Evolutionary conservation across 2,797 vertebrate species (phyloP).

Genomic region (Phataginus tricuspis): DNA sequence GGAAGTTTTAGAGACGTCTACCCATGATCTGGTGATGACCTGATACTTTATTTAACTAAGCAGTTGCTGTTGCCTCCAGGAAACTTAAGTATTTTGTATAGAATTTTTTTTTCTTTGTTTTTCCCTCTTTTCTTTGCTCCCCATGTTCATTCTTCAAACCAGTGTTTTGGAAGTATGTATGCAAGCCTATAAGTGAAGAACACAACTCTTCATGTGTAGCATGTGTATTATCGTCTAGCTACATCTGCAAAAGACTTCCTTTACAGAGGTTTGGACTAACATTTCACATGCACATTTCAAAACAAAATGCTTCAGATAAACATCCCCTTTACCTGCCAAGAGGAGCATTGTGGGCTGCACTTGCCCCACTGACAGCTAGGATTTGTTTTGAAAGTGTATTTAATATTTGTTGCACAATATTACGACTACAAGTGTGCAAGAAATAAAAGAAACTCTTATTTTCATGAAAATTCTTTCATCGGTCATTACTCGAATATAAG

Average conservation of each 20-base stretch:
- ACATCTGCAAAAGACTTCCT: slow-evolving; percentile 56
- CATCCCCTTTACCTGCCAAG: slow-evolving; percentile 7
- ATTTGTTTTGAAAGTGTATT: slow-evolving; percentile 55
- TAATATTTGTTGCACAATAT: slow-evolving; percentile 28
- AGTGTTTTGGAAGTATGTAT: slow-evolving; percentile 48
- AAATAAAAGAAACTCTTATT: slow-evolving; percentile 64
- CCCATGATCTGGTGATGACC: slow-evolving; percentile 10
- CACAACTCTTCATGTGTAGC: slow-evolving; percentile 51
- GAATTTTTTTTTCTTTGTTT: not conserved
- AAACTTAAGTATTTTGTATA: slow-evolving; percentile 16
- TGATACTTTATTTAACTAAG: slow-evolving; percentile 35
- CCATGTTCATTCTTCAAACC: slow-evolving; percentile 57
- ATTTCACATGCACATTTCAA: slow-evolving; percentile 64
- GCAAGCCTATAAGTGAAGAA: slow-evolving; percentile 58
- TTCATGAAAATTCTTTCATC: slow-evolving; percentile 66
- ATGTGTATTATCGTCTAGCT: slow-evolving; percentile 35
- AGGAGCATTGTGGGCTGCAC: slow-evolving; percentile 55
- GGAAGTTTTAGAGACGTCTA: slow-evolving; percentile 29
- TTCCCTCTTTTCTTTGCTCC: not conserved
- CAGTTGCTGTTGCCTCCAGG: slow-evolving; percentile 43
- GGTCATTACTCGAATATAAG: slow-evolving; percentile 32
- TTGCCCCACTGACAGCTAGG: not conserved
- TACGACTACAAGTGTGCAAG: slow-evolving; percentile 32
- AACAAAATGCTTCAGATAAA: slow-evolving; percentile 41
- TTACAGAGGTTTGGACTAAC: slow-evolving; percentile 61